phyloP scores from a whole-genome alignment of 2,113 vertebrate genomes.

The Stegastes partitus region DNA sequence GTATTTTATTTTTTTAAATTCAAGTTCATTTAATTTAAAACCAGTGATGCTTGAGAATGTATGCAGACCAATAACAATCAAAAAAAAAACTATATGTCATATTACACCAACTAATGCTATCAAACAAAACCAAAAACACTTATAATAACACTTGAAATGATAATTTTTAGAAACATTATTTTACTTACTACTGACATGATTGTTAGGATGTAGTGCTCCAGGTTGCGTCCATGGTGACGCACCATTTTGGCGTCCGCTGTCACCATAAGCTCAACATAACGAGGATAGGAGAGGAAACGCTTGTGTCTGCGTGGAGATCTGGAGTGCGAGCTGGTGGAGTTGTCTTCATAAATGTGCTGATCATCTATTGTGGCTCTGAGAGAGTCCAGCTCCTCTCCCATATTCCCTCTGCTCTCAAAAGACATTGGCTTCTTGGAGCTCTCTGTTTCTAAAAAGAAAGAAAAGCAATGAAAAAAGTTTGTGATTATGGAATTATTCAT shows the following conservation, averaged over 20 bases:
- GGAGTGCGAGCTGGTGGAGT: constrained; percentile 55
- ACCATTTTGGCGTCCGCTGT: constrained; percentile 95
- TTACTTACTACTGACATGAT: constrained; percentile 99
- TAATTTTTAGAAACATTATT: constrained; percentile 71
- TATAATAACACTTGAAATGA: not conserved
- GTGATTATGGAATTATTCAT: not conserved
- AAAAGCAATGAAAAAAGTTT: not conserved
- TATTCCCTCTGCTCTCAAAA: constrained; percentile 74
- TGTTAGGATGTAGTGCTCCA: constrained; percentile 96
- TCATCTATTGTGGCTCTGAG: constrained; percentile 76
- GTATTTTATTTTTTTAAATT: no score
- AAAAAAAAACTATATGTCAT: not conserved
- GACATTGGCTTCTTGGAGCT: constrained; percentile 72
- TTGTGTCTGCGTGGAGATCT: constrained; percentile 87
- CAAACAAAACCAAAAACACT: not conserved
- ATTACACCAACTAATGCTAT: not conserved
- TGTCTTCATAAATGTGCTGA: constrained; percentile 67
- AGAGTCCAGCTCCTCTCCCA: constrained; percentile 80
- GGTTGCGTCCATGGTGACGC: constrained; percentile 90
- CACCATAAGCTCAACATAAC: constrained; percentile 98
- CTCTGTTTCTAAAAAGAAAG: constrained; percentile 79
- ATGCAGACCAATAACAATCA: not conserved
- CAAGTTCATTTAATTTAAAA: no score
- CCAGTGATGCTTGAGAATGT: not conserved
- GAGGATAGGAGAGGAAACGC: constrained; percentile 97